phyloP scores from a whole-genome alignment of 2,113 vertebrate species.

The Oncorhynchus mykiss region DNA sequence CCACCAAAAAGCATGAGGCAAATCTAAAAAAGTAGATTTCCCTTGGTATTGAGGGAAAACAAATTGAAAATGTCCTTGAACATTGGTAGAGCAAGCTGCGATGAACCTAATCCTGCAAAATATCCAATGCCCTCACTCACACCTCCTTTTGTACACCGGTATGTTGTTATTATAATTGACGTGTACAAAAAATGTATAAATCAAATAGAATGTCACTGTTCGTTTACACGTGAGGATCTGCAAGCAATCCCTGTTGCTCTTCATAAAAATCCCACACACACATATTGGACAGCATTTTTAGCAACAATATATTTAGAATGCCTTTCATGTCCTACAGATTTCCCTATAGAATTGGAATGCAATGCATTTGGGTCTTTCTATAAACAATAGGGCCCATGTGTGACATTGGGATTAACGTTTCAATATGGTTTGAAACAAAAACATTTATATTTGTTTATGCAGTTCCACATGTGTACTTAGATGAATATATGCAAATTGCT shows the following conservation, averaged over 20 bases:
- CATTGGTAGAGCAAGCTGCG: constrained; percentile 34
- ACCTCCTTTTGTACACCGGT: constrained; percentile 17
- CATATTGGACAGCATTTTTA: constrained; percentile 23
- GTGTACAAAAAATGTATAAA: constrained; percentile 14
- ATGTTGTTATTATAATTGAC: background rate
- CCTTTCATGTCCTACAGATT: background rate
- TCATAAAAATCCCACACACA: constrained; percentile 39
- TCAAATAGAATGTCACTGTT: constrained; percentile 33
- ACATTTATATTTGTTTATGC: background rate
- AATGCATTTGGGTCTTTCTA: background rate
- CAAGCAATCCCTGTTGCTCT: constrained; percentile 23
- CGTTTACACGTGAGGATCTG: background rate
- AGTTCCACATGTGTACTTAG: background rate
- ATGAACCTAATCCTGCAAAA: constrained; percentile 19
- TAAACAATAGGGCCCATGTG: too few species aligned
- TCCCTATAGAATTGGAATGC: background rate
- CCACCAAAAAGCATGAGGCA: constrained; percentile 10
- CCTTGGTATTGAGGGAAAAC: constrained; percentile 46
- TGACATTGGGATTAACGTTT: too few species aligned
- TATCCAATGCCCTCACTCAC: constrained; percentile 32
- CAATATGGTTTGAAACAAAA: background rate
- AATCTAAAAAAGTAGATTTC: constrained; percentile 49
- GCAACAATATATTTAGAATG: constrained; percentile 12
- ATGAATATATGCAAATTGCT: too few species aligned
- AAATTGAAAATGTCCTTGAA: constrained; percentile 52